Base-by-base conservation (phyloP, 2,797 vertebrate genomes). In the Chelidonichthys spinosus region DNA sequence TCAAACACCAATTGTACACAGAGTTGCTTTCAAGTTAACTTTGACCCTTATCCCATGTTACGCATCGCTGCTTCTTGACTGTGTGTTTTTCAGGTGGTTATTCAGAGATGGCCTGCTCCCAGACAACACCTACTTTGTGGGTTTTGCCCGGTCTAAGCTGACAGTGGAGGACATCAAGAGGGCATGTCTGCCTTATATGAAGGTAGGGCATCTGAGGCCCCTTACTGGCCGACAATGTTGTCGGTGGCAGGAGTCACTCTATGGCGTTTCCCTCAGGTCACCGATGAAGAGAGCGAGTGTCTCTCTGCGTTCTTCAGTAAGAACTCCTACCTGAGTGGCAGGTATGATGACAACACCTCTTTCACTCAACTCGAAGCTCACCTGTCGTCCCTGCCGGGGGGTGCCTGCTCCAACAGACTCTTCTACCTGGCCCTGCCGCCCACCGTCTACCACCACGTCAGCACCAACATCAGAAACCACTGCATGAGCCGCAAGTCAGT, bases 401-500 rank as follows among this genome's bases (percentile, higher is more conserved):
- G 95, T 3, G 7, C 46, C 0, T 74, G 86, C 0, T 93, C 96
- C 75, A 96, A 96, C 86, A 93, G 95, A 4, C 93, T 98, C 68
- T 98, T 97, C 90, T 98, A 97, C 90, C 76, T 98, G 89, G 97
- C 97, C 4, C 90, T 98, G 75, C 97, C 97, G 0, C 96, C 97
- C 13, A 96, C 94, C 0, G 94, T 97, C 63, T 98, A 97, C 36
- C 94, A 95, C n/a, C 72, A 92, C 0, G 96, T 97, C 86, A 96
- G 95, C 81, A 88, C 90, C 61, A 96, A 97, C 90, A 96, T 98
- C 92, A 90, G 77, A 2, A 72, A 89, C 54, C 90, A 90, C 76
- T 97, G 97, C 93, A 95, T 96, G 94, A 95, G 95, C 83, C 10
- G 6, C 67, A 93, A 72, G 93, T 94, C 89, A 93, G 94, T 89